These are phyloP conservation scores for Neoniphon sammara DNA, from an alignment of 2,797 vertebrate species.

Conservation along the genomic window DNA sequence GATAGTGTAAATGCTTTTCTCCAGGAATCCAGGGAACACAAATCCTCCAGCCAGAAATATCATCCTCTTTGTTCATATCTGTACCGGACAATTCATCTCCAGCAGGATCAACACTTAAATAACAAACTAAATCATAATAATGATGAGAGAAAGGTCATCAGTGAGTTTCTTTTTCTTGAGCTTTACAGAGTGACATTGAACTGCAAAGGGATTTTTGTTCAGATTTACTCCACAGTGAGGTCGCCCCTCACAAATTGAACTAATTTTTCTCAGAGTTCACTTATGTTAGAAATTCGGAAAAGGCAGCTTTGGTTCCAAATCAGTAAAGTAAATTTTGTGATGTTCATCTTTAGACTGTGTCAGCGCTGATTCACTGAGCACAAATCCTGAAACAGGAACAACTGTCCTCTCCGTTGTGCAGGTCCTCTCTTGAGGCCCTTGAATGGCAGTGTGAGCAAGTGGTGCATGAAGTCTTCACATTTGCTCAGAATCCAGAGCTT, in stretches of 20 bases:
- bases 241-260: neutral
- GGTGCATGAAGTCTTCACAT: neutral
- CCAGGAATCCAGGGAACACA: neutral
- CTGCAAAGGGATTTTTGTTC: neutral
- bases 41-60: neutral
- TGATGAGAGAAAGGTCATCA: neutral
- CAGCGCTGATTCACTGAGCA: neutral
- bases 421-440: neutral
- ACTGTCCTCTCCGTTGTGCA: neutral
- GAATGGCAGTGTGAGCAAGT: conserved; percentile 8
- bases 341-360: neutral
- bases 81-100: neutral
- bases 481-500: neutral
- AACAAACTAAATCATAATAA: neutral
- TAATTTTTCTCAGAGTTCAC: neutral
- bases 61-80: neutral
- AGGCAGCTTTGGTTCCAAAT: neutral
- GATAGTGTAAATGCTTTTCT: conserved; percentile 11
- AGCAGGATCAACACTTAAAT: no score
- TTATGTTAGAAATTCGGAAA: neutral
- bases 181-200: no score
- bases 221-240: neutral
- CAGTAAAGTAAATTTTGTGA: neutral
- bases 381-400: neutral
- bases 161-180: no score